A percentile compares a stretch with the other conserved stretches of the same genome.
Evolutionary conservation across 2,888 invertebrate genomes (phyloP).

Genomic region (Parnassius glacialis): DNA sequence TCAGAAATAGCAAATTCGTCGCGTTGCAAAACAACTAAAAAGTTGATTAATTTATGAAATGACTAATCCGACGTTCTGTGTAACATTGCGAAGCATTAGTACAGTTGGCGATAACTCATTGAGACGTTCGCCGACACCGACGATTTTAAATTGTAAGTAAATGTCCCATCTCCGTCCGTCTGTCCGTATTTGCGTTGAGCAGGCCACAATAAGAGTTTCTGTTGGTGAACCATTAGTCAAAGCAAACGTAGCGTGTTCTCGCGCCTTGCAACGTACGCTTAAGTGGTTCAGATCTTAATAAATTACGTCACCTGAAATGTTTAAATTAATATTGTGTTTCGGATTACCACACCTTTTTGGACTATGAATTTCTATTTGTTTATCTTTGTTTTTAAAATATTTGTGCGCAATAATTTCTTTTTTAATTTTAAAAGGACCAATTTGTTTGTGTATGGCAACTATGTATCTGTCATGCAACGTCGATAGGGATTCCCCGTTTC

Average conservation of each 20-base stretch:
- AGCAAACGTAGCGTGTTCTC: conserved; percentile 44
- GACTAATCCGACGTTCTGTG: conserved; percentile 22
- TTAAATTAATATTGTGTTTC: background rate
- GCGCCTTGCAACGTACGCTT: conserved; percentile 25
- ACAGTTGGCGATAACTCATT: conserved; percentile 40
- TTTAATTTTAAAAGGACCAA: too few species aligned
- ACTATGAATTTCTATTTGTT: too few species aligned
- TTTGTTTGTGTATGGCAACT: too few species aligned
- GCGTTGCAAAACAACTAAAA: conserved; percentile 9
- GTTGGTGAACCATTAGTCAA: conserved; percentile 44
- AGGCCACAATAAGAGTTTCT: conserved; percentile 5
- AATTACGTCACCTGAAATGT: conserved; percentile 7
- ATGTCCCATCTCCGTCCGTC: conserved; percentile 36
- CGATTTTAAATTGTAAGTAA: conserved; percentile 41
- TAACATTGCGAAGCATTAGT: conserved; percentile 31
- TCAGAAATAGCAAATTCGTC: conserved; percentile 13
- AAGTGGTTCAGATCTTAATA: conserved; percentile 20
- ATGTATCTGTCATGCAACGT: too few species aligned
- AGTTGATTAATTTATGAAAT: conserved; percentile 23
- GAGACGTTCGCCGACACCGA: conserved; percentile 39
- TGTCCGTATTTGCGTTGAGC: conserved; percentile 34
- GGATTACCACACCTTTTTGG: too few species aligned
- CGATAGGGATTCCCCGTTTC: too few species aligned
- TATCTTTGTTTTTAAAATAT: too few species aligned
- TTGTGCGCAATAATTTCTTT: too few species aligned